Evolutionary conservation across 2,888 invertebrate species (phyloP).

Genomic region (Drosophila macrospina): DNA sequence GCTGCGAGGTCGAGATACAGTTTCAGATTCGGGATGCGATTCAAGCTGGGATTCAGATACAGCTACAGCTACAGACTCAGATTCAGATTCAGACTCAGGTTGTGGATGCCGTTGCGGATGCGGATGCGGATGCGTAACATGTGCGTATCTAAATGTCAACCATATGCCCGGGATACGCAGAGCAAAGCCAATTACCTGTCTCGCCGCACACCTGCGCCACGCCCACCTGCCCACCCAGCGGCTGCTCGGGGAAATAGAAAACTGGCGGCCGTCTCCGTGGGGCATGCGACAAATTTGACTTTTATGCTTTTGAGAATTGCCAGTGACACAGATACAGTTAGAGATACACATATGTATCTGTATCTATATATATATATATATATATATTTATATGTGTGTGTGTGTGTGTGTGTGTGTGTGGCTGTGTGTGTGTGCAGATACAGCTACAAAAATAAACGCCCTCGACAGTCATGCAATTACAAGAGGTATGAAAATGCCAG

Average conservation of each 20-base stretch:
- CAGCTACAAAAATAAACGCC: conserved; percentile 25
- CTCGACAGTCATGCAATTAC: conserved; percentile 64
- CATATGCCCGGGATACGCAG: conserved; percentile 69
- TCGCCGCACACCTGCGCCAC: conserved; percentile 14
- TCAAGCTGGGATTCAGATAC: background rate
- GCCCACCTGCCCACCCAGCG: conserved; percentile 17
- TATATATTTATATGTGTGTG: background rate
- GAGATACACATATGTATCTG: conserved; percentile 18
- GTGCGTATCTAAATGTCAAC: conserved; percentile 69
- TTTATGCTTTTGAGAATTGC: conserved; percentile 78
- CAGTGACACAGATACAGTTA: conserved; percentile 64
- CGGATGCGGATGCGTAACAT: conserved; percentile 7
- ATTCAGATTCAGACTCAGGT: background rate
- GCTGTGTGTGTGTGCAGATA: conserved; percentile 1
- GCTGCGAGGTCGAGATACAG: background rate
- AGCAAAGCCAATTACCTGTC: conserved; percentile 75
- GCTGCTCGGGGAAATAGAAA: conserved; percentile 63
- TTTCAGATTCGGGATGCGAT: background rate
- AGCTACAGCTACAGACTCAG: no score
- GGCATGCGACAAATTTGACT: conserved; percentile 78
- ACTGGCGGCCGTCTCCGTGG: conserved; percentile 65
- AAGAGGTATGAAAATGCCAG: conserved; percentile 39
- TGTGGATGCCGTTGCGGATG: conserved; percentile 10
- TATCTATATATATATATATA: background rate
- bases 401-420: background rate